Percentiles rank a stretch among this genome's conserved stretches.
Conservation (phyloP, 2,888 invertebrate genomes). For the Digitonthophagus gazella region DNA sequence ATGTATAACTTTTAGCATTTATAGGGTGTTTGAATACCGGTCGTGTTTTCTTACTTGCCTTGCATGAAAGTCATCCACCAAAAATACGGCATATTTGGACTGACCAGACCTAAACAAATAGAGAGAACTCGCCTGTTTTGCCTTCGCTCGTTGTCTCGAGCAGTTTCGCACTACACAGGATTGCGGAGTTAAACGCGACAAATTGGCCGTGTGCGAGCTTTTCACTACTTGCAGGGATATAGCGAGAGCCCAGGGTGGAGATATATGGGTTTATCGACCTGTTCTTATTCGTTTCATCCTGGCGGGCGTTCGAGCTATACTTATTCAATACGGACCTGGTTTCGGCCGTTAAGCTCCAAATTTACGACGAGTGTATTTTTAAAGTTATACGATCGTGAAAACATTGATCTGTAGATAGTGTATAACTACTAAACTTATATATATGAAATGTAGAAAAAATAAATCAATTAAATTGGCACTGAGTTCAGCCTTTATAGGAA, state of each 20-base stretch:
- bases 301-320: background rate
- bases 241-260: constrained; percentile 1
- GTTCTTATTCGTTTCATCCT: constrained; percentile 1
- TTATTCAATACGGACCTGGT: background rate
- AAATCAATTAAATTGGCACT: background rate
- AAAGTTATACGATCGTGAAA: background rate
- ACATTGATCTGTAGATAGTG: background rate
- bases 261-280: constrained; percentile 13
- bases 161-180: background rate
- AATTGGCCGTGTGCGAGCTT: constrained; percentile 14
- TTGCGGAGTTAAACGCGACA: constrained; percentile 6
- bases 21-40: background rate
- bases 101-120: background rate
- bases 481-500: no score
- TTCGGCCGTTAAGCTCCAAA: background rate
- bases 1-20: background rate
- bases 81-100: background rate
- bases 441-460: background rate
- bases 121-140: background rate
- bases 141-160: background rate
- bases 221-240: constrained; percentile 8
- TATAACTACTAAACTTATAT: no score
- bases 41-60: background rate
- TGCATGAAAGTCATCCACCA: background rate
- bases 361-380: background rate